Evolutionary conservation across 2,888 invertebrate genomes (phyloP), one percentile per base, ranked within the genome.

Genomic region (Scaptomyza tumidula): DNA sequence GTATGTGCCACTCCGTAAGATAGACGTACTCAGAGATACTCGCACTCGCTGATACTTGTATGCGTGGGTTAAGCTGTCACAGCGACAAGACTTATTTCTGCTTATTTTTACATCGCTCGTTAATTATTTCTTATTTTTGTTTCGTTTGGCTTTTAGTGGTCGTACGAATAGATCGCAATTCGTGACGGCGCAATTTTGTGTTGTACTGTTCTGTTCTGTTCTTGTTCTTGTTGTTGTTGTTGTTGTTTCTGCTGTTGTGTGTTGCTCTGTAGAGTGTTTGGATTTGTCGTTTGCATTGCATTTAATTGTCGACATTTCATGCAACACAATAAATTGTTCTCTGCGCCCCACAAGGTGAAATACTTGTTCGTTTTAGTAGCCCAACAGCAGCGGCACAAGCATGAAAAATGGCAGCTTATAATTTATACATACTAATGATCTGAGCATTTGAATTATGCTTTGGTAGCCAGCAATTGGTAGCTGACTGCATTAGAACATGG

Each of bases 21-120:
- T 56, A 56, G 46, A 50, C 45, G 31, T 48, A 50, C 53, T 44
- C 13, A 41, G 37, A 54, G 53, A 56, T 59, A 46, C 43, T 52
- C 52, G 16, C 55, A 37, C 54, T 52, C 58, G 27, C 39, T 67
- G 37, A 48, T 53, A 50, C 50, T 49, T 35, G 49, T 56, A 27
- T 58, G 85, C 85, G 85, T 86, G 89, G 85, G 85, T 50, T 86
- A 81, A 86, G 89, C 85, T 86, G 87, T 88, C 87, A 86, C 85
- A 80, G 77, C 67, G 81, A 77, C 85, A 84, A 86, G 89, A 86
- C 77, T 86, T 86, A 86, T 86, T 86, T 84, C 71, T 80, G 78
- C 80, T 86, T 84, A 86, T 86, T 84, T 86, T 88, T 88, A 86
- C 88, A 88, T 55, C 63, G 82, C 78, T 75, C 62, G 72, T 66